A percentile compares a stretch with the other conserved stretches of the same genome.
These are phyloP conservation scores for Intellagama lesueurii DNA, from an alignment of 2,797 vertebrate species.

Conservation along the genomic window DNA sequence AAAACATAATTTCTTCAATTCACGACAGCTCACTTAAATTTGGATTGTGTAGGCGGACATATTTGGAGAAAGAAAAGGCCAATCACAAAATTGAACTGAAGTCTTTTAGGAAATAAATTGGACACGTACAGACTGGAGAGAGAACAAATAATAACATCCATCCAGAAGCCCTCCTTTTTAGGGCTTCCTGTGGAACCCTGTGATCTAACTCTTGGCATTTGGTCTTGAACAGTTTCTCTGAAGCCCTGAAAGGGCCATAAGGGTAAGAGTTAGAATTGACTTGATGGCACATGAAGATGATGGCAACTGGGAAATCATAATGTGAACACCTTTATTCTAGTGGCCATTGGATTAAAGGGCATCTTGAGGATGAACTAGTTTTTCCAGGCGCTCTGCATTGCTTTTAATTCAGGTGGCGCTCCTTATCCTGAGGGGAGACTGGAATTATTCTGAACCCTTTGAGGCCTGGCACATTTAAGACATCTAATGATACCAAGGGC, in stretches of 20 bases:
- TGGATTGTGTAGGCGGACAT: background rate
- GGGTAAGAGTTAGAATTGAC: background rate
- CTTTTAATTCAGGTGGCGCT: background rate
- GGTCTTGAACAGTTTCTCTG: background rate
- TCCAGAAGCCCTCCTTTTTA: too few species aligned
- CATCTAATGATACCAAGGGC: background rate
- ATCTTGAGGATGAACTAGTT: background rate
- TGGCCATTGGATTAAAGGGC: background rate
- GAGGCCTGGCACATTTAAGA: background rate
- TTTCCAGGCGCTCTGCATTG: background rate
- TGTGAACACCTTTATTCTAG: too few species aligned
- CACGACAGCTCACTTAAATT: background rate
- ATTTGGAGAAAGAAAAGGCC: background rate
- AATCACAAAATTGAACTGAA: too few species aligned
- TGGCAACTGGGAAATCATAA: background rate
- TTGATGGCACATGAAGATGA: too few species aligned
- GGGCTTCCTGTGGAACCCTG: background rate
- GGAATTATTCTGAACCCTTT: background rate
- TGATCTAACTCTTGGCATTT: background rate
- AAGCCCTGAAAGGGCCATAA: too few species aligned
- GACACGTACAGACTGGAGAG: background rate
- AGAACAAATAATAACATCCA: background rate
- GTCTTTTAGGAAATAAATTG: background rate
- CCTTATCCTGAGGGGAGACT: background rate
- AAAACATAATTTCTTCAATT: background rate